Conservation (phyloP, 2,113 vertebrate species). For the Daubentonia madagascariensis region DNA sequence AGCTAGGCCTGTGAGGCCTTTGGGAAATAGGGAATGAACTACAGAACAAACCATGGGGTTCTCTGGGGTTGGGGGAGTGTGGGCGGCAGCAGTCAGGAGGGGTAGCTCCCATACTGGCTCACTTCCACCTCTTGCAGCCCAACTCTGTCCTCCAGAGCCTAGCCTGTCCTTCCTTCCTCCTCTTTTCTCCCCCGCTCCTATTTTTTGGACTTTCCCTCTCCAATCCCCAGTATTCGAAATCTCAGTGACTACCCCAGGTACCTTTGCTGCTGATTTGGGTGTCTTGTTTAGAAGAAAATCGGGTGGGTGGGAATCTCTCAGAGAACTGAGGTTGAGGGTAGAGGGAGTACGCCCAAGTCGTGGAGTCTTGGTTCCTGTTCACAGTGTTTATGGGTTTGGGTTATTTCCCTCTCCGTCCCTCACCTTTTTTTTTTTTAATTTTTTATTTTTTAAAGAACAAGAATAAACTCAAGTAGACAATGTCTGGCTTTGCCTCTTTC, state of each 20-base stretch:
- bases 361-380: constrained; percentile 63
- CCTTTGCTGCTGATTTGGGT: constrained; percentile 66
- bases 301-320: constrained; percentile 46
- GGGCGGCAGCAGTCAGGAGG: constrained; percentile 57
- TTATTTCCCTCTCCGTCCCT: constrained; percentile 24
- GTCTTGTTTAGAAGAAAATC: constrained; percentile 55
- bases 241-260: constrained; percentile 50
- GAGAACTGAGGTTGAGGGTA: constrained; percentile 44
- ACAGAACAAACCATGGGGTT: constrained; percentile 63
- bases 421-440: neutral
- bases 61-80: constrained; percentile 49
- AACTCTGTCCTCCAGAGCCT: constrained; percentile 51
- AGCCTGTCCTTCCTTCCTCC: constrained; percentile 40
- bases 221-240: constrained; percentile 59
- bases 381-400: constrained; percentile 70
- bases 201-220: constrained; percentile 57
- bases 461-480: constrained; percentile 75
- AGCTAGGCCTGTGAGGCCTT: constrained; percentile 81
- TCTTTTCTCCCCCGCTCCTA: constrained; percentile 39
- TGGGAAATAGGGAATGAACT: constrained; percentile 18
- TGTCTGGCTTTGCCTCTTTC: constrained; percentile 31
- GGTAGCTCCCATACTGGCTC: neutral
- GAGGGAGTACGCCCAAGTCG: constrained; percentile 12
- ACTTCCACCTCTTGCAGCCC: constrained; percentile 20
- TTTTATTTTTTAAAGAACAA: constrained; percentile 60